phyloP scores from a whole-genome alignment of 2,113 vertebrate genomes.

The Turdus rufiventris region DNA sequence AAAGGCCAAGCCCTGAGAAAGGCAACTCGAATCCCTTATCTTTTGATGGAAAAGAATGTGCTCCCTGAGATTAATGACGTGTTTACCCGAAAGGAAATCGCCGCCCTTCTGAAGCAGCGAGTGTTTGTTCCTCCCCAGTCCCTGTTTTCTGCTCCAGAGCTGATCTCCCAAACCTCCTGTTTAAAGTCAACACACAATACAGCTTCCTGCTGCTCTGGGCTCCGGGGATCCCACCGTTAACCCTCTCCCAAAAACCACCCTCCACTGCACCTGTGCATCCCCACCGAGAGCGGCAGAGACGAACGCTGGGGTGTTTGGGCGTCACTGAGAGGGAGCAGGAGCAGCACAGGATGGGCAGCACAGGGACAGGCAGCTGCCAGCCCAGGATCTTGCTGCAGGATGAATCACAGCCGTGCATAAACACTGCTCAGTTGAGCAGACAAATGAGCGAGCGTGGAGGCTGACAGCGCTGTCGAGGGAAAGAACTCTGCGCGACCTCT shows the following conservation, averaged over 20 bases:
- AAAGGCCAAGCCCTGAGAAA: constrained; percentile 62
- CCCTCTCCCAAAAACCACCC: neutral
- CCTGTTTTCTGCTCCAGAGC: constrained; percentile 71
- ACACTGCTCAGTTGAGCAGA: neutral
- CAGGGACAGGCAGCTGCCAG: neutral
- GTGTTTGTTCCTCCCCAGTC: constrained; percentile 80
- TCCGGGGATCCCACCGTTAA: neutral
- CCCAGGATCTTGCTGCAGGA: neutral
- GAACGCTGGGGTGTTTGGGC: neutral
- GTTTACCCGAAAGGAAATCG: constrained; percentile 93
- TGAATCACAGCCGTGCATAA: neutral
- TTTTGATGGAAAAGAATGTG: constrained; percentile 90
- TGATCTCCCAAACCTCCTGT: constrained; percentile 60
- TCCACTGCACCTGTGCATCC: neutral
- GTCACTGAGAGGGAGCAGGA: rapidly evolving
- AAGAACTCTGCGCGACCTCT: neutral
- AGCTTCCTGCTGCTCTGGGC: constrained; percentile 1
- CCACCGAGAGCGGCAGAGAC: rapidly evolving
- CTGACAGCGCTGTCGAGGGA: neutral
- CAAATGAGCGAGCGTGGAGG: rapidly evolving
- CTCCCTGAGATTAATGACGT: constrained; percentile 91
- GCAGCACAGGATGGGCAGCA: neutral
- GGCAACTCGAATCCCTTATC: constrained; percentile 77
- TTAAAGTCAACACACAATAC: constrained; percentile 48
- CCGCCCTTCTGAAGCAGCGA: constrained; percentile 89